Evolutionary conservation across 2,888 invertebrate genomes (phyloP), one percentile per base, ranked within the genome.

Genomic region (Habrosyne pyritoides): DNA sequence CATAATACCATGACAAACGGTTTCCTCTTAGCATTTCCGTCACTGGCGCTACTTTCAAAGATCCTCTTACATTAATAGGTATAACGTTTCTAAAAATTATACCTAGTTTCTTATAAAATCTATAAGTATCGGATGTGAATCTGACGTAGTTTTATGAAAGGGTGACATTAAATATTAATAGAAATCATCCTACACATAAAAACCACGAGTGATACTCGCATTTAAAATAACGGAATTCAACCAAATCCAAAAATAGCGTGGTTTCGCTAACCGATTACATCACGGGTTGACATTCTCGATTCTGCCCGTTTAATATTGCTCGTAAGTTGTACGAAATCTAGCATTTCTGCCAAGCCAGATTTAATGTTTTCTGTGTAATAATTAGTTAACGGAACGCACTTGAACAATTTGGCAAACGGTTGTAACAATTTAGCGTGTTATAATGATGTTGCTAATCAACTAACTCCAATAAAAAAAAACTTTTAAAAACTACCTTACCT

Each of bases 221-320:
- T 79, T 77, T 75, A 81, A 84, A 86, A 84, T 85, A 83, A 85
- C 84, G 77, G 71, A 77, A 76, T 83, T 68, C 71, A 72, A 71
- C 70, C 71, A 74, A 75, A 73, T 75, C 79, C 77, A 71, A 84
- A 88, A 90, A 89, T 90, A 90, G 85, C 75, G 62, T 66, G 66
- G 78, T 82, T 86, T 81, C 75, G 75, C 77, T 78, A 77, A 74
- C 81, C 64, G 78, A 82, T 87, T 88, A 84, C 87, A 87, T 87
- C 86, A 87, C 70, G 56, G 70, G 78, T 71, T 82, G 87, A 86
- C 87, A 85, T 83, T 84, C 82, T 80, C 73, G 73, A 81, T 73
- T 71, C 79, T 67, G 69, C 69, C 64, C 72, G 77, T 78, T 84
- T 83, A 85, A 87, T 85, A 84, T 81, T 75, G 80, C 77, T 78